These are phyloP conservation scores for Drosophila affinis DNA, from an alignment of 2,888 invertebrate genomes.

Conservation along the genomic window DNA sequence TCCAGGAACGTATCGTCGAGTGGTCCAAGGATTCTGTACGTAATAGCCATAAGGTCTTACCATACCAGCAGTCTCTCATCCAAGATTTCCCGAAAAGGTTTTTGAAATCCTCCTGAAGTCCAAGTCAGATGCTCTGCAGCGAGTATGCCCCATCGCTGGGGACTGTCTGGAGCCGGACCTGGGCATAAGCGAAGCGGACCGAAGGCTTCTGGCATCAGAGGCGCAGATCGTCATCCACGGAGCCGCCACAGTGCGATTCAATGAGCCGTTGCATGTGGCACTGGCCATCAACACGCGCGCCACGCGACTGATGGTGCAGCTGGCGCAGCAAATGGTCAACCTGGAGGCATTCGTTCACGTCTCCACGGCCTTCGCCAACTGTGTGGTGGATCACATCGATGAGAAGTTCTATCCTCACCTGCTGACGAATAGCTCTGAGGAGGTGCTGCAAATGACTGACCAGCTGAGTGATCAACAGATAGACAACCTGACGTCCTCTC, in stretches of 20 bases:
- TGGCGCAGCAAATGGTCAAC: conserved; percentile 86
- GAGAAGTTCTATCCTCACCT: conserved; percentile 82
- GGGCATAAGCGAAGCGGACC: conserved; percentile 81
- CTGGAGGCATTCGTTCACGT: conserved; percentile 86
- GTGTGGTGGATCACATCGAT: conserved; percentile 82
- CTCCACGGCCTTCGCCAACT: conserved; percentile 89
- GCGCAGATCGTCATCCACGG: conserved; percentile 90
- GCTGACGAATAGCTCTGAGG: conserved; percentile 76
- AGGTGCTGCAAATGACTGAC: conserved; percentile 77
- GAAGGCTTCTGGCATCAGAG: conserved; percentile 69
- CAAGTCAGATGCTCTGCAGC: conserved; percentile 72
- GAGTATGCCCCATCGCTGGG: conserved; percentile 80
- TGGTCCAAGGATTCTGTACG: conserved; percentile 85
- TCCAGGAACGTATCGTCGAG: conserved; percentile 87
- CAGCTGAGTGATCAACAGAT: conserved; percentile 80
- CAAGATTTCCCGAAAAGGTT: not conserved
- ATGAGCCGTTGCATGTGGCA: conserved; percentile 88
- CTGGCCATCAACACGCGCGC: conserved; percentile 89
- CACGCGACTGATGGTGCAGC: conserved; percentile 86
- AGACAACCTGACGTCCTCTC: conserved; percentile 72
- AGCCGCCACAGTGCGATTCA: conserved; percentile 93
- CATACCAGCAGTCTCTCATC: too few relatives aligned
- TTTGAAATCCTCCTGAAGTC: conserved; percentile 29
- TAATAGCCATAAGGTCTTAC: too few relatives aligned
- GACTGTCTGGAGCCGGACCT: conserved; percentile 81